A percentile compares a stretch with the other conserved stretches of the same genome.
These are phyloP conservation scores for Anagrus nilaparvatae DNA, from an alignment of 1,140 invertebrate species.

Conservation along the genomic window DNA sequence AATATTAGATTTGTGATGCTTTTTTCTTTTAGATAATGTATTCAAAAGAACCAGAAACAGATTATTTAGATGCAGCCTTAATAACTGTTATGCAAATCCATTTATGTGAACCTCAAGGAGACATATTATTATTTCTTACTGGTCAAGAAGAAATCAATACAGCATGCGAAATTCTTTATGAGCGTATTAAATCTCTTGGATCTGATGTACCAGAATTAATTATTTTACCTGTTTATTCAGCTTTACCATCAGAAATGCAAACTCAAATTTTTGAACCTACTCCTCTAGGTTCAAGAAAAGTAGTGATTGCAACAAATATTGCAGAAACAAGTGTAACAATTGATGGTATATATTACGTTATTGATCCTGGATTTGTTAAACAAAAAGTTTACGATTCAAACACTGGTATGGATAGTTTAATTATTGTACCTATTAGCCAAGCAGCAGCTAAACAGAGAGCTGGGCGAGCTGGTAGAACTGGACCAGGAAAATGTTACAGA, in stretches of 20 bases:
- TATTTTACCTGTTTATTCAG: constrained; percentile 96
- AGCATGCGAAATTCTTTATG: constrained; percentile 95
- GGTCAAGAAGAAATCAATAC: constrained; percentile 99
- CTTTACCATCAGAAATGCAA: constrained; percentile 97
- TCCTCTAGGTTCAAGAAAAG: constrained; percentile 92
- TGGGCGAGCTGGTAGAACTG: constrained; percentile 90
- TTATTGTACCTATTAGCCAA: constrained; percentile 95
- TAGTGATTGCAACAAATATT: constrained; percentile 99
- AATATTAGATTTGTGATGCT: not conserved
- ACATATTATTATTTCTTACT: constrained; percentile 87
- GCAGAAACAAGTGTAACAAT: constrained; percentile 98
- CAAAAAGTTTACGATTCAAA: constrained; percentile 99
- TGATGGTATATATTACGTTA: constrained; percentile 98
- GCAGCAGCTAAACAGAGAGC: constrained; percentile 96
- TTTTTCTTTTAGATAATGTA: constrained; percentile 50
- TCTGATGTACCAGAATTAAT: constrained; percentile 96
- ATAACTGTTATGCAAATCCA: constrained; percentile 99
- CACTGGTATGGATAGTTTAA: constrained; percentile 97
- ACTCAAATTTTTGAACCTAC: constrained; percentile 98
- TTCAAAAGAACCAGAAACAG: constrained; percentile 96
- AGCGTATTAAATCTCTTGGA: constrained; percentile 94
- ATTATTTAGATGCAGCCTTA: constrained; percentile 94
- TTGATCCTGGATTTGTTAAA: constrained; percentile 99
- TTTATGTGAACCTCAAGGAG: constrained; percentile 90
- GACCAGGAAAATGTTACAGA: constrained; percentile 95